Base-by-base conservation (phyloP, 2,797 vertebrate species). In the Melanotaenia nigrans region DNA sequence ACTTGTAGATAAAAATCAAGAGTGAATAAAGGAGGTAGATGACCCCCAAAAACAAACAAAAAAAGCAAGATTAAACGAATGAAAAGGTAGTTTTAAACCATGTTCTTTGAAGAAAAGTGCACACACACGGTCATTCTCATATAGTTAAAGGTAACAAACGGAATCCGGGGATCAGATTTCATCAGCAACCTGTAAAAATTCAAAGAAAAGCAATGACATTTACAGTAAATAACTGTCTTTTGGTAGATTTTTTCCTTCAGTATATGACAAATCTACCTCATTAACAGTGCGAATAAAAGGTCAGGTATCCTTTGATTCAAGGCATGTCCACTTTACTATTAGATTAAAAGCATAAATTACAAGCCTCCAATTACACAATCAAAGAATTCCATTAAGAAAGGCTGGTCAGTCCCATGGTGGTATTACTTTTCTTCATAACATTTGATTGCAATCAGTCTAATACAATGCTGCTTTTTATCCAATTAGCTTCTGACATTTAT, bases 401-500 rank as follows among this genome's bases (percentile, higher is more conserved):
- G 58, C 45, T 65, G 11, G 22, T n/a, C 56, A 42, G 1, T 65
- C 57, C 58, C 42, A 51, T 64, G 18, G 38, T 65, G 20, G 65
- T 63, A 64, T 81, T 71, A 45, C 33, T 20, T 58, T 30, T 57
- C 63, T 28, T 79, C 40, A 36, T 75, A 73, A 56, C 76, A 73
- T 84, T 73, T 61, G 54, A 73, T 65, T 36, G n/a, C 56, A 59
- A 71, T 83, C 67, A 73, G 28, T 10, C 24, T 51, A 65, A 74
- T 40, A 62, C 38, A 68, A 4, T n/a, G 3, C 30, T 53, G 28
- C 54, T 73, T 73, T 85, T 65, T 61, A 87, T 83, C 62, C 32
- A 33, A 73, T 87, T 79, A 77, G 59, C 66, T 65, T 5, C 63
- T 85, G 86, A 78, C 85, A 83, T 87, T 89, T 78, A 53, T 13